These are phyloP conservation scores for Leuctra nigra DNA, from an alignment of 2,888 invertebrate genomes.

Conservation along the genomic window DNA sequence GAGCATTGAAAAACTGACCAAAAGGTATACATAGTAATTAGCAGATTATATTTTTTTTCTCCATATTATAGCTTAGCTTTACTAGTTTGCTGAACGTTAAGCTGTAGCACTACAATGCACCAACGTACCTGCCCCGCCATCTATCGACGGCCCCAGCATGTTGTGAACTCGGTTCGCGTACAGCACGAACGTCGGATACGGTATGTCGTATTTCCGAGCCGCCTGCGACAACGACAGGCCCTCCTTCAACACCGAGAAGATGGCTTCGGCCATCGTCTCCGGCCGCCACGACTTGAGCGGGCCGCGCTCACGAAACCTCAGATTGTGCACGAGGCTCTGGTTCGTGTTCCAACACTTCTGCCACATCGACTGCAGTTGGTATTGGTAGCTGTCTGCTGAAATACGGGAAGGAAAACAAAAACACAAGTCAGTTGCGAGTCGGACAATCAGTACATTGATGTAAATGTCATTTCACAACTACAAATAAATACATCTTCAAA, in stretches of 20 bases:
- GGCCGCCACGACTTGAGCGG: conserved; percentile 91
- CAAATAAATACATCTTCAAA: too few species aligned
- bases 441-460: not conserved
- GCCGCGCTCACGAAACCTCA: conserved; percentile 86
- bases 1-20: too few species aligned
- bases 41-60: too few species aligned
- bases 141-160: conserved; percentile 88
- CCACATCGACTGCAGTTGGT: conserved; percentile 92
- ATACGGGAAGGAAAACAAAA: conserved; percentile 31
- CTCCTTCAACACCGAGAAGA: conserved; percentile 86
- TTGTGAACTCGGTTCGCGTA: conserved; percentile 91
- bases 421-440: conserved; percentile 5
- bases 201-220: conserved; percentile 89
- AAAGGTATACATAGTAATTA: too few species aligned
- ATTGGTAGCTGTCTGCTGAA: conserved; percentile 89
- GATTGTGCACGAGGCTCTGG: conserved; percentile 82
- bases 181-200: conserved; percentile 88
- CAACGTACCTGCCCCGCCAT: conserved; percentile 77
- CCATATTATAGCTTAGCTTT: too few species aligned
- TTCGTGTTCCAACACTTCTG: conserved; percentile 94
- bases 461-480: too few species aligned
- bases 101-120: conserved; percentile 23
- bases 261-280: conserved; percentile 92
- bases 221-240: conserved; percentile 85
- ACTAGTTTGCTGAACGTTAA: too few species aligned